phyloP scores from a whole-genome alignment of 2,113 vertebrate species.

The Tetraodon nigroviridis region DNA sequence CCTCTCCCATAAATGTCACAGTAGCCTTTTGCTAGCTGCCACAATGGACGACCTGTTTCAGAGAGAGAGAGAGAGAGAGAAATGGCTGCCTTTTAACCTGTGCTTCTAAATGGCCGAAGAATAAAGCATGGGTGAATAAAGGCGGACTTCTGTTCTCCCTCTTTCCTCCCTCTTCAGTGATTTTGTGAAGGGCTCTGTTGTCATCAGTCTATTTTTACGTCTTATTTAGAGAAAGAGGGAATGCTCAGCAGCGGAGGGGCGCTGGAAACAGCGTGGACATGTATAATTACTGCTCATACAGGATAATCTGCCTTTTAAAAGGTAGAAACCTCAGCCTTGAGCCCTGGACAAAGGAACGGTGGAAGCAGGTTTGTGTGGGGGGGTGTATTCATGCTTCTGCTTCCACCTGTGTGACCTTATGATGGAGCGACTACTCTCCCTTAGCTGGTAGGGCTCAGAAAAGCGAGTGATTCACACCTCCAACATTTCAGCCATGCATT shows the following conservation, averaged over 20 bases:
- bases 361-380: too few relatives aligned
- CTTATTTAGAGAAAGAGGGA: constrained; percentile 63
- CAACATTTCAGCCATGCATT: neutral
- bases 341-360: too few relatives aligned
- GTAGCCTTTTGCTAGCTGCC: constrained; percentile 71
- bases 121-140: constrained; percentile 54
- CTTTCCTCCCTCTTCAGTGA: constrained; percentile 39
- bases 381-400: neutral
- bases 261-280: constrained; percentile 5
- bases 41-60: constrained; percentile 76
- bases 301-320: too few relatives aligned
- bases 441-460: neutral
- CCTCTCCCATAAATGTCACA: constrained; percentile 77
- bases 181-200: constrained; percentile 63
- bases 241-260: neutral
- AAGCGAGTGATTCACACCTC: neutral
- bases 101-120: constrained; percentile 67
- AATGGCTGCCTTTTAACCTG: constrained; percentile 76
- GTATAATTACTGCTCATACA: neutral
- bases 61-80: constrained; percentile 54
- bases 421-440: neutral
- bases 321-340: too few relatives aligned
- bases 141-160: constrained; percentile 53
- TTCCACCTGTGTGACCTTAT: neutral
- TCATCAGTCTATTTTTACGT: constrained; percentile 72